These are phyloP conservation scores for Carabus problematicus DNA, from an alignment of 2,888 invertebrate genomes.

Conservation along the genomic window DNA sequence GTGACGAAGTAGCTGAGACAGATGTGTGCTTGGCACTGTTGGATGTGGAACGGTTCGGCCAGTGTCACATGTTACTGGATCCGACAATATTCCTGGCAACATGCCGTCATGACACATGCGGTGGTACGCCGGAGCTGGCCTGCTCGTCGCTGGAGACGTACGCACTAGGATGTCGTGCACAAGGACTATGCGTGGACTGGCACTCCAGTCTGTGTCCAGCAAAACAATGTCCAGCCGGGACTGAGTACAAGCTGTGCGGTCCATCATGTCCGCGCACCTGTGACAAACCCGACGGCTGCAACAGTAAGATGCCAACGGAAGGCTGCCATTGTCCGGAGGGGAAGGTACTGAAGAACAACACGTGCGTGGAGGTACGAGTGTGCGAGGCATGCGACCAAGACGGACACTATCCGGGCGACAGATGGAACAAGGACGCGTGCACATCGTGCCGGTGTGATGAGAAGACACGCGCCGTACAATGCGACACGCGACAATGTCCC, in stretches of 20 bases:
- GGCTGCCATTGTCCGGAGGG: conserved; percentile 87
- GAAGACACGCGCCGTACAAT: conserved; percentile 65
- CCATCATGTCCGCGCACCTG: conserved; percentile 72
- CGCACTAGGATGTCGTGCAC: conserved; percentile 70
- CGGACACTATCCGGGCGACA: conserved; percentile 72
- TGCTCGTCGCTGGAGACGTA: conserved; percentile 76
- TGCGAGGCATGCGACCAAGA: conserved; percentile 79
- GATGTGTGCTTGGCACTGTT: conserved; percentile 75
- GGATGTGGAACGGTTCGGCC: conserved; percentile 56
- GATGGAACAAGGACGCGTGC: conserved; percentile 75
- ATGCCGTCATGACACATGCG: conserved; percentile 73
- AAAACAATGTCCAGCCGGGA: conserved; percentile 62
- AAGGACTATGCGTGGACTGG: conserved; percentile 79
- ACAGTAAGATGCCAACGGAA: conserved; percentile 62
- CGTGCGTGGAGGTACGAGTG: conserved; percentile 70
- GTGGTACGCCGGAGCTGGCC: conserved; percentile 64
- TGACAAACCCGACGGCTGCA: conserved; percentile 60
- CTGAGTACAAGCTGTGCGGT: conserved; percentile 65
- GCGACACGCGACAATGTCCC: conserved; percentile 68
- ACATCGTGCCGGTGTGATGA: conserved; percentile 75
- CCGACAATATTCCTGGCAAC: conserved; percentile 71
- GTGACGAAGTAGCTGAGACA: conserved; percentile 59
- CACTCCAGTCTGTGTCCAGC: conserved; percentile 71
- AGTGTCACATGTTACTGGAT: conserved; percentile 78
- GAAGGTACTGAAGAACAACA: conserved; percentile 42